Percentiles rank a stretch among this genome's conserved stretches.
Conservation (phyloP, 2,113 vertebrate species). For the Mus spicilegus region DNA sequence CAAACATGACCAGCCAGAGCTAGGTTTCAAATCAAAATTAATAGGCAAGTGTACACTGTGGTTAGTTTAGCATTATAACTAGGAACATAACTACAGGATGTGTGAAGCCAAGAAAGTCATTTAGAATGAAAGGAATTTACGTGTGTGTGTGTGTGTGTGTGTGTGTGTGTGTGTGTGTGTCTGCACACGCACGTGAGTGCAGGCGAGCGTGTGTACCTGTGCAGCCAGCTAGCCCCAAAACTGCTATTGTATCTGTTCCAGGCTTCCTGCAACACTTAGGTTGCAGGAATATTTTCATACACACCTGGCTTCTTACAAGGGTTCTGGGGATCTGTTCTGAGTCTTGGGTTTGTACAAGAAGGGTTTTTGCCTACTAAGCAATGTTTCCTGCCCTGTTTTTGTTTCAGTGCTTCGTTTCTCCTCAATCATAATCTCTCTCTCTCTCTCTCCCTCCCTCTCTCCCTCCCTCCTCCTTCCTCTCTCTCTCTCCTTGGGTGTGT, state of each 20-base stretch:
- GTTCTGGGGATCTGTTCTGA: background rate
- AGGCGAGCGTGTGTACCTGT: too few relatives aligned
- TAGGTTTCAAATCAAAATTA: background rate
- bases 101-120: slow-evolving; percentile 5
- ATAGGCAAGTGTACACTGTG: background rate
- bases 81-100: background rate
- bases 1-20: background rate
- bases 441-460: too few relatives aligned
- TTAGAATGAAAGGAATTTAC: slow-evolving; percentile 3
- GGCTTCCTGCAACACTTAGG: background rate
- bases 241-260: background rate
- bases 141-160: background rate
- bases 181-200: too few relatives aligned
- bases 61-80: background rate
- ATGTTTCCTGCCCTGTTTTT: background rate
- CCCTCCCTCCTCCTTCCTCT: accelerated
- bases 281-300: background rate
- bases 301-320: background rate
- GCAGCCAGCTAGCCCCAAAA: too few relatives aligned
- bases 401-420: background rate
- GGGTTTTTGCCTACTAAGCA: background rate
- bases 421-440: background rate
- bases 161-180: background rate
- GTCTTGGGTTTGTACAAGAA: background rate
- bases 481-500: background rate